A percentile compares a stretch with the other conserved stretches of the same genome.
These are phyloP conservation scores for Discoglossus pictus DNA, from an alignment of 2,797 vertebrate species.

Conservation along the genomic window DNA sequence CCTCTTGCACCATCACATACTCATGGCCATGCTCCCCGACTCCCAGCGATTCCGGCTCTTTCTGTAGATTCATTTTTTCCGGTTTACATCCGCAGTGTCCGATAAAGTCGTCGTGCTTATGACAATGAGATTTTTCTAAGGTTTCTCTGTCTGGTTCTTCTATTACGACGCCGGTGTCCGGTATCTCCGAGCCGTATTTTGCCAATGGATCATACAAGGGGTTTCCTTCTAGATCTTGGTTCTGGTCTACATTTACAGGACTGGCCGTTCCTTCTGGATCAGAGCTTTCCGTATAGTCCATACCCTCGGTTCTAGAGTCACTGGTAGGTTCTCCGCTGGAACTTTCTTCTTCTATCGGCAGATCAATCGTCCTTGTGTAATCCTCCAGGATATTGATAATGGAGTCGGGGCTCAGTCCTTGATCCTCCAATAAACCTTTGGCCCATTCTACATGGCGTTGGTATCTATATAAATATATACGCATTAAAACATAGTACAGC, in stretches of 20 bases:
- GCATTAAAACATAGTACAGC: not conserved
- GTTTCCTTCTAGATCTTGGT: conserved; percentile 54
- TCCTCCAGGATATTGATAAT: conserved; percentile 63
- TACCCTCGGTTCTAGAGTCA: not conserved
- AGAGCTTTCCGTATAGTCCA: not conserved
- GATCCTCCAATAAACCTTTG: conserved; percentile 65
- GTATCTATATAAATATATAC: conserved; percentile 69
- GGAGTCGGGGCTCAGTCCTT: conserved; percentile 70
- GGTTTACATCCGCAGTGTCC: conserved; percentile 38
- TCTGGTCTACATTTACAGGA: conserved; percentile 5
- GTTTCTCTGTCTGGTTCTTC: not conserved
- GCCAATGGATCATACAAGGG: conserved; percentile 48
- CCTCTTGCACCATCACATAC: conserved; percentile 74
- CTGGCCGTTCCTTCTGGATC: not conserved
- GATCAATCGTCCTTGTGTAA: conserved; percentile 68
- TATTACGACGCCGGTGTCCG: not conserved
- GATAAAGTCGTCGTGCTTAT: conserved; percentile 47
- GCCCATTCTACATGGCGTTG: conserved; percentile 75
- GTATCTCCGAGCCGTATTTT: conserved; percentile 24
- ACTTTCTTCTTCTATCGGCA: conserved; percentile 30
- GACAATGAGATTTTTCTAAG: conserved; percentile 36
- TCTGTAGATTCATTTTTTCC: conserved; percentile 26
- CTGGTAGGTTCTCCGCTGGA: accelerated
- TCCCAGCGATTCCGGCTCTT: not conserved
- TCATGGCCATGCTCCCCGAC: conserved; percentile 51